A percentile compares a stretch with the other conserved stretches of the same genome.
phyloP scores from a whole-genome alignment of 2,888 invertebrate genomes.

The Rhyacophila evoluta region DNA sequence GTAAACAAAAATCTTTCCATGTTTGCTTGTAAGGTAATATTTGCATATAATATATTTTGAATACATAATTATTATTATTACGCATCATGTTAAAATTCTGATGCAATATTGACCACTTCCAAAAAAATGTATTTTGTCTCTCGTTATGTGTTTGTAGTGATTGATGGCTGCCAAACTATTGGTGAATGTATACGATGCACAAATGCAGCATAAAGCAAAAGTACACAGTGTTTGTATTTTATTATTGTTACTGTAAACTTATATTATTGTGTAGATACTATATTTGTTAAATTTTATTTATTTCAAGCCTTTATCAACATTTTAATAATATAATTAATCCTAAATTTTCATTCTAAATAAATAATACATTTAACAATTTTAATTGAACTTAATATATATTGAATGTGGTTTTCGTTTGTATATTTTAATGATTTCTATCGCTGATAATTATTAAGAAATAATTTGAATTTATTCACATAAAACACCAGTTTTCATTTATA shows the following conservation, averaged over 20 bases:
- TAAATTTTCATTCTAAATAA: too few species aligned
- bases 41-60: neutral
- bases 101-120: neutral
- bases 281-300: neutral
- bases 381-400: too few species aligned
- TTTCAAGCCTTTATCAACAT: too few species aligned
- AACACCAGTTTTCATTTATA: too few species aligned
- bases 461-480: too few species aligned
- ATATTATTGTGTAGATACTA: neutral
- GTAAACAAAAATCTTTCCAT: too few species aligned
- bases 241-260: neutral
- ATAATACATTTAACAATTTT: too few species aligned
- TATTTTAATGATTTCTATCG: too few species aligned
- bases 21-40: neutral
- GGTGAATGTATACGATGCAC: constrained; percentile 19
- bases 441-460: too few species aligned
- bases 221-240: constrained; percentile 18
- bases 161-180: neutral
- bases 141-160: neutral
- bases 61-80: neutral
- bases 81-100: neutral
- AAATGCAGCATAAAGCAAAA: constrained; percentile 19
- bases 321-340: neutral
- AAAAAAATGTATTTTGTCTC: neutral
- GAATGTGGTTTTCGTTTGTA: too few species aligned